Percentiles rank a stretch among this genome's conserved stretches.
Conservation (phyloP, 2,888 invertebrate species). For the Erpobdella octoculata region DNA sequence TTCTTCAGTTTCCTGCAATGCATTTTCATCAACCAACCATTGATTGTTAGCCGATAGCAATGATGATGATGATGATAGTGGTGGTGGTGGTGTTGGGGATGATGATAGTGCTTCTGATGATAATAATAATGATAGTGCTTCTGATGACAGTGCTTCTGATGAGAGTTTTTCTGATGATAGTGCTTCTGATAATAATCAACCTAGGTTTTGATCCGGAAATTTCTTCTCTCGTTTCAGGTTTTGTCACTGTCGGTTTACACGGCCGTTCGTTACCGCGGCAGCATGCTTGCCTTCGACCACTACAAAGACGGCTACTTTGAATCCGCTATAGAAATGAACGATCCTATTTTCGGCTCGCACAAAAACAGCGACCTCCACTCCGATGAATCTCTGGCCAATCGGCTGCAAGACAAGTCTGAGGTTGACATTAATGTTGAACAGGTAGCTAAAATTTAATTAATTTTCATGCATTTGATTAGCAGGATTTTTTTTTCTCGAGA, state of each 20-base stretch:
- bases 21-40: slow-evolving; percentile 49
- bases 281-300: slow-evolving; percentile 45
- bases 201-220: no score
- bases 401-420: background rate
- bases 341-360: background rate
- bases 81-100: slow-evolving; percentile 27
- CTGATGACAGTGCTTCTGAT: slow-evolving; percentile 18
- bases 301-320: slow-evolving; percentile 39
- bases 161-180: slow-evolving; percentile 13
- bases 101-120: slow-evolving; percentile 9
- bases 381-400: background rate
- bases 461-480: no score
- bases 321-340: background rate
- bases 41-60: slow-evolving; percentile 42
- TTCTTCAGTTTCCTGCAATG: slow-evolving; percentile 49
- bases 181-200: slow-evolving; percentile 15
- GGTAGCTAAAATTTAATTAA: no score
- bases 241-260: slow-evolving; percentile 42
- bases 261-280: slow-evolving; percentile 43
- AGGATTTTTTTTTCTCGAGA: no score
- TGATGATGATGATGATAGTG: slow-evolving; percentile 28
- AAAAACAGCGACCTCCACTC: background rate
- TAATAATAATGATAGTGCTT: background rate
- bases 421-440: slow-evolving; percentile 30
- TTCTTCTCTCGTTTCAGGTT: slow-evolving; percentile 40